phyloP scores from a whole-genome alignment of 2,113 vertebrate species.

The Toxotes jaculatrix region DNA sequence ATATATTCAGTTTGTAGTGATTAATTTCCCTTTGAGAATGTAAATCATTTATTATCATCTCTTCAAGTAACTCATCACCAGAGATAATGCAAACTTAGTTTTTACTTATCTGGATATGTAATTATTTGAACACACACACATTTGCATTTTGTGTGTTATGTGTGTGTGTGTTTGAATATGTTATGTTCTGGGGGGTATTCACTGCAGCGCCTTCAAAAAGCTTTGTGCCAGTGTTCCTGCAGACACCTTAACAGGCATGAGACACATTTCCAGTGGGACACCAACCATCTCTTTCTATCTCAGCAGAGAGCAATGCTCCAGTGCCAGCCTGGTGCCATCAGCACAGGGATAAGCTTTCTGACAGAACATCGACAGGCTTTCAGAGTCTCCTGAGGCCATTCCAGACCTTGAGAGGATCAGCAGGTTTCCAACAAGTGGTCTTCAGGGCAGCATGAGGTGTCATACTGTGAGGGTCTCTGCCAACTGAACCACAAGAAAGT shows the following conservation, averaged over 20 bases:
- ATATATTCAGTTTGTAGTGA: background rate
- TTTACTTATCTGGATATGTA: background rate
- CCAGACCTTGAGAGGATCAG: constrained; percentile 63
- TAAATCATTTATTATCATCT: background rate
- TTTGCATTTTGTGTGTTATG: background rate
- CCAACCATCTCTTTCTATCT: constrained; percentile 54
- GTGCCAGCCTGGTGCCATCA: constrained; percentile 59
- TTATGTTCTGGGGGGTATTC: constrained; percentile 15
- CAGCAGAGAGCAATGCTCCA: constrained; percentile 52
- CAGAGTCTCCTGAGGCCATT: constrained; percentile 60
- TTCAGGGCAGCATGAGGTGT: constrained; percentile 47
- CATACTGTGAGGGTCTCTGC: constrained; percentile 44
- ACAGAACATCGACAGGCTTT: constrained; percentile 63
- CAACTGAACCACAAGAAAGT: constrained; percentile 42
- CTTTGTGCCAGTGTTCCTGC: constrained; percentile 37
- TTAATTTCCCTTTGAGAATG: background rate
- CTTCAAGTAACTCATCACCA: background rate
- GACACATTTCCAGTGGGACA: constrained; percentile 70
- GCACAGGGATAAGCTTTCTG: constrained; percentile 62
- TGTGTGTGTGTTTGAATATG: background rate
- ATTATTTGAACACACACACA: background rate
- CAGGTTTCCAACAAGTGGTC: constrained; percentile 65
- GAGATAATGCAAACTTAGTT: background rate
- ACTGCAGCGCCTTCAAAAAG: constrained; percentile 2
- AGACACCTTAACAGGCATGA: constrained; percentile 61